phyloP scores from a whole-genome alignment of 2,797 vertebrate genomes.

The Distichodus sexfasciatus region DNA sequence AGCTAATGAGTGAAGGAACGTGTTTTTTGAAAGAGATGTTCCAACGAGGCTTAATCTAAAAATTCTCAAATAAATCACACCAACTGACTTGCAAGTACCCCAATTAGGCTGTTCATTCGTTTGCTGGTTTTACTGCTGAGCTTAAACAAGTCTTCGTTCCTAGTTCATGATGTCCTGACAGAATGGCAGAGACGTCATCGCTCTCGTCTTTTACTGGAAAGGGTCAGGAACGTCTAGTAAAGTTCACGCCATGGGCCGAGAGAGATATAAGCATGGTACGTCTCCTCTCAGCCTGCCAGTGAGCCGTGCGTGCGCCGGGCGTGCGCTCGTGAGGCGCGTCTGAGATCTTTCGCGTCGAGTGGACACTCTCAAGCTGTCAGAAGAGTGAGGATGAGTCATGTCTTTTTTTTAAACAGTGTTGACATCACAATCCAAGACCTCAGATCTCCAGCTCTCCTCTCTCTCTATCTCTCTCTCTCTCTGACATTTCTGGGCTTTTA shows the following conservation, averaged over 20 bases:
- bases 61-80: not conserved
- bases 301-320: conserved; percentile 49
- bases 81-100: no score
- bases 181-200: not conserved
- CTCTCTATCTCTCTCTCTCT: no score
- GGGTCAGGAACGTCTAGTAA: conserved; percentile 1
- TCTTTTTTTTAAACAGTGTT: conserved; percentile 40
- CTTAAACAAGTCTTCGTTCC: not conserved
- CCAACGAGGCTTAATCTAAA: not conserved
- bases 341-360: conserved; percentile 50
- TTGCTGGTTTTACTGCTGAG: not conserved
- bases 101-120: not conserved
- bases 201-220: not conserved
- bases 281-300: conserved; percentile 61
- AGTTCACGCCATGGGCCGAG: conserved; percentile 40
- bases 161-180: not conserved
- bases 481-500: not conserved
- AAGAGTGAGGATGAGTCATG: conserved; percentile 45
- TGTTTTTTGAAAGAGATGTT: not conserved
- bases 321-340: conserved; percentile 63
- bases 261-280: conserved; percentile 69
- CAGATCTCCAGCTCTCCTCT: not conserved
- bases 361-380: conserved; percentile 60
- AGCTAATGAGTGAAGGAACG: not conserved
- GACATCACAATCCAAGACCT: conserved; percentile 36